A percentile compares a stretch with the other conserved stretches of the same genome.
phyloP scores from a whole-genome alignment of 1,140 invertebrate genomes.

The Parapsyche elsis region DNA sequence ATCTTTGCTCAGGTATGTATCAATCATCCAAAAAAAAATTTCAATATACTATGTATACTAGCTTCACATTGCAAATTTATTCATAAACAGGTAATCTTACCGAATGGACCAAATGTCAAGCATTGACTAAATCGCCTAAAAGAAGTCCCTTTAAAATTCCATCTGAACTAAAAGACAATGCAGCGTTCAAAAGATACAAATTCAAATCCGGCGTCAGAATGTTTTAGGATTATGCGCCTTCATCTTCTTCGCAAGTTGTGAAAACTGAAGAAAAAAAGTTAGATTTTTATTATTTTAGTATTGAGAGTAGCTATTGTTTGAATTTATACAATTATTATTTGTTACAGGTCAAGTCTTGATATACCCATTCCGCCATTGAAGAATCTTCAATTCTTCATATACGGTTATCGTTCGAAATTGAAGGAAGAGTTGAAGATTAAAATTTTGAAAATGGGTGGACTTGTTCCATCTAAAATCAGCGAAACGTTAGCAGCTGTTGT shows the following conservation, averaged over 20 bases:
- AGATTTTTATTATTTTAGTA: slow-evolving; percentile 52
- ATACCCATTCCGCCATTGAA: slow-evolving; percentile 75
- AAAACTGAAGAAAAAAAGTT: slow-evolving; percentile 70
- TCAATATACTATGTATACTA: neutral
- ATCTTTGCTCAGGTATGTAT: slow-evolving; percentile 63
- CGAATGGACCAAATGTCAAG: slow-evolving; percentile 92
- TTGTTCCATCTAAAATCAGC: slow-evolving; percentile 74
- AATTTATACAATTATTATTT: slow-evolving; percentile 47
- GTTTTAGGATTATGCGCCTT: slow-evolving; percentile 67
- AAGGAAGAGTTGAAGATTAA: slow-evolving; percentile 76
- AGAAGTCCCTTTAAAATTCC: slow-evolving; percentile 82
- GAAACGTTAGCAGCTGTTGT: slow-evolving; percentile 80
- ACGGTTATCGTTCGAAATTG: slow-evolving; percentile 70
- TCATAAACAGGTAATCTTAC: slow-evolving; percentile 81
- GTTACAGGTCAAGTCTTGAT: slow-evolving; percentile 70
- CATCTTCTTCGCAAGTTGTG: slow-evolving; percentile 67
- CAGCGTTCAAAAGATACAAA: slow-evolving; percentile 77
- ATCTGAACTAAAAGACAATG: slow-evolving; percentile 70
- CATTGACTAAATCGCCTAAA: slow-evolving; percentile 78
- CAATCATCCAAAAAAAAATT: neutral
- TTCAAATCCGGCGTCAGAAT: slow-evolving; percentile 72
- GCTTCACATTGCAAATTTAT: slow-evolving; percentile 27
- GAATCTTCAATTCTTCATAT: slow-evolving; percentile 83
- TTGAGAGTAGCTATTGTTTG: slow-evolving; percentile 36
- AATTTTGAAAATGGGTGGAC: slow-evolving; percentile 82